phyloP scores from a whole-genome alignment of 2,797 vertebrate genomes.

The Neoniphon sammara region DNA sequence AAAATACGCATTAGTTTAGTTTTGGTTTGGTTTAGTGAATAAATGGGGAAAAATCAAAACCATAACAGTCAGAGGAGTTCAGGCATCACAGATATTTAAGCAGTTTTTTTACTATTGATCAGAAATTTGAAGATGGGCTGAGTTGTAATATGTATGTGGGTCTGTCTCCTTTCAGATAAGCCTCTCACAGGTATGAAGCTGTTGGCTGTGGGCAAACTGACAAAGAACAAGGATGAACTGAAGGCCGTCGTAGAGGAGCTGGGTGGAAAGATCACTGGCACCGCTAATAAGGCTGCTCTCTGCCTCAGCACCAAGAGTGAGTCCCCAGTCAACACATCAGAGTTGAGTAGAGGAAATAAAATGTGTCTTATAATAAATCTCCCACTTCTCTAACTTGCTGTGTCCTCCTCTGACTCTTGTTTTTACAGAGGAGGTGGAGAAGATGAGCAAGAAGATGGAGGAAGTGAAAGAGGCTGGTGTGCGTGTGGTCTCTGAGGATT shows the following conservation, averaged over 20 bases:
- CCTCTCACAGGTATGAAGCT: conserved; percentile 92
- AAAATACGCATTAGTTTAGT: too few relatives aligned
- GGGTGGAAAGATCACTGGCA: conserved; percentile 90
- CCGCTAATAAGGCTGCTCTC: conserved; percentile 88
- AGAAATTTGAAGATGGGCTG: not conserved
- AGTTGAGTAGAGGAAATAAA: not conserved
- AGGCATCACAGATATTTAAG: not conserved
- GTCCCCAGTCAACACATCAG: conserved; percentile 49
- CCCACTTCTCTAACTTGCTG: not conserved
- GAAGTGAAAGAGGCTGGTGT: conserved; percentile 90
- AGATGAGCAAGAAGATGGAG: conserved; percentile 98
- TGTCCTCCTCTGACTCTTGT: not conserved
- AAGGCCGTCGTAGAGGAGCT: conserved; percentile 90
- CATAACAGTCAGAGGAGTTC: not conserved
- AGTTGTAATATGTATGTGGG: not conserved
- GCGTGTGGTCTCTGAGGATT: conserved; percentile 90
- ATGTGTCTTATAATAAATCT: not conserved
- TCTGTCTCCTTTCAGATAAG: conserved; percentile 82
- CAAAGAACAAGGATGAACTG: conserved; percentile 93
- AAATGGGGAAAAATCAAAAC: not conserved
- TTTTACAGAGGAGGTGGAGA: conserved; percentile 93
- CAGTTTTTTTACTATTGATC: not conserved
- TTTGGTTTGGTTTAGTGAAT: not conserved
- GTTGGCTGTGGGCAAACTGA: conserved; percentile 89
- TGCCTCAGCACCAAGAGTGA: conserved; percentile 95